These are phyloP conservation scores for Parnassius glacialis DNA, from an alignment of 2,888 invertebrate species.

Conservation along the genomic window DNA sequence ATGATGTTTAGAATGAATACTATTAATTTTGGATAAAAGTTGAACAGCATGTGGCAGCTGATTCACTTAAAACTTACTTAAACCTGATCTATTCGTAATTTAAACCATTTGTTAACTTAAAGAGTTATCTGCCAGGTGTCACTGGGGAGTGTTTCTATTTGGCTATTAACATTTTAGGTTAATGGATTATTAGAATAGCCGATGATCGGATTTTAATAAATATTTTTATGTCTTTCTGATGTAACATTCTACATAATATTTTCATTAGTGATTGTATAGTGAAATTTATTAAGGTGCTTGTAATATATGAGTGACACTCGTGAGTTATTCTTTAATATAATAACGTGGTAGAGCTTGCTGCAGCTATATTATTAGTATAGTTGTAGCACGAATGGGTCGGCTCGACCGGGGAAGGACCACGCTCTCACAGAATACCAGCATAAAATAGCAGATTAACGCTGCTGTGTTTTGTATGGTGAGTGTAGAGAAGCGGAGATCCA, in stretches of 20 bases:
- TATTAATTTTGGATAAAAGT: background rate
- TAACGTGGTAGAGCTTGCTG: too few species aligned
- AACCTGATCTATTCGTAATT: conserved; percentile 22
- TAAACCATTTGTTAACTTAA: conserved; percentile 19
- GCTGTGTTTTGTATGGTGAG: too few species aligned
- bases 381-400: too few species aligned
- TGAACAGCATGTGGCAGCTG: conserved; percentile 9
- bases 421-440: too few species aligned
- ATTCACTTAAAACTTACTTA: conserved; percentile 13
- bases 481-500: too few species aligned
- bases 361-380: too few species aligned
- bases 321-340: too few species aligned
- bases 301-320: too few species aligned
- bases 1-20: background rate
- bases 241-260: conserved; percentile 4
- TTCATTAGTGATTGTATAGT: too few species aligned
- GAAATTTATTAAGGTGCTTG: too few species aligned
- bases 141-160: conserved; percentile 14
- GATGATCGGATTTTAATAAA: conserved; percentile 22
- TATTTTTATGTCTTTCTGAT: conserved; percentile 22
- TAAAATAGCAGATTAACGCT: too few species aligned
- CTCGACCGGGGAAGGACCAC: too few species aligned
- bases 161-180: conserved; percentile 23
- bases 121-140: conserved; percentile 25
- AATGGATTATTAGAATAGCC: conserved; percentile 23